Base-by-base conservation (phyloP, 2,888 invertebrate genomes). In the Stegophylla sp. region DNA sequence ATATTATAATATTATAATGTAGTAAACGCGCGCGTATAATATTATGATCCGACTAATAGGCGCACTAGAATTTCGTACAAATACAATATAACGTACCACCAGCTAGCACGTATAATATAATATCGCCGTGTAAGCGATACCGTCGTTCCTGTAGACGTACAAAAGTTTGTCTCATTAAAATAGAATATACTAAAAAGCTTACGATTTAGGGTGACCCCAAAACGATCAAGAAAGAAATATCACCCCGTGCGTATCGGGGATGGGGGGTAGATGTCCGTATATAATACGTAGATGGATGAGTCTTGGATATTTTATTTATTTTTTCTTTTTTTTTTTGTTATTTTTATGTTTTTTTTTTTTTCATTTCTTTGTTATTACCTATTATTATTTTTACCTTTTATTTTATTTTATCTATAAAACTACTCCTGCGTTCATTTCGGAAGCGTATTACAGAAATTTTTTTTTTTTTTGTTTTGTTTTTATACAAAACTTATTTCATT, bases 251-350 rank as follows among this genome's bases (percentile, higher is more conserved):
- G 10, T 20, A 5, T 2, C 23, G 56, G 56, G 56, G 10, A 23
- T 12, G 7, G 56, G 20, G 56, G 56, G 20, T 9, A 23, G 20
- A 56, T 56, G n/a, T 20, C 45, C 10, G 26, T 3, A 17, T 26
- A 34, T n/a, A n/a, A n/a, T n/a, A n/a, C n/a, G 20, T 56, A 20
- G 66, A 61, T 69, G 66, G 77, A 77, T 77, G 77, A 77, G 77
- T 69, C 77, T 77, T 56, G 56, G 76, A 66, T 51, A 26, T 66
- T 43, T 63, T 2, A 15, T 51, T 64, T 63, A 10, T 41, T 0
- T 15, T 45, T 59, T 56, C 28, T 17, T 2, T 41, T 72, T 17
- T 59, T 53, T 34, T 23, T 77, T 26, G n/a, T 26, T 34, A 67
- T 53, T 76, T 76, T 56, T 56, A 20, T 51, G 20, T 45, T n/a